A percentile compares a stretch with the other conserved stretches of the same genome.
Evolutionary conservation across 2,888 invertebrate genomes (phyloP).

Genomic region (Gymnocheta viridis): DNA sequence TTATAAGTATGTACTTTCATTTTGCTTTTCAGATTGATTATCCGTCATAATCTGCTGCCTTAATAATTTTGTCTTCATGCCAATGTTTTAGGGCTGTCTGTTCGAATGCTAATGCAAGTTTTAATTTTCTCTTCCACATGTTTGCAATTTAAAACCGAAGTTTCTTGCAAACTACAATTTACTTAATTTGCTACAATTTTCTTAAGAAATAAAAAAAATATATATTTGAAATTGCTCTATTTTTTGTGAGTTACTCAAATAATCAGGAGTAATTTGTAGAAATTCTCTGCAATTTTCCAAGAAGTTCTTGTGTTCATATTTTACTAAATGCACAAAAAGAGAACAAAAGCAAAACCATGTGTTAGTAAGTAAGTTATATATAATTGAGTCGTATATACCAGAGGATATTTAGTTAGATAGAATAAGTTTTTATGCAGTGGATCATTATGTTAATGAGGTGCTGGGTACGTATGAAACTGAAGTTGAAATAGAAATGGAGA

Average conservation of each 20-base stretch:
- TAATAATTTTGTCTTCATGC: background rate
- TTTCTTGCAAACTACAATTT: constrained; percentile 52
- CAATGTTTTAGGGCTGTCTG: background rate
- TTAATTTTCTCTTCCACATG: background rate
- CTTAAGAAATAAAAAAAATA: background rate
- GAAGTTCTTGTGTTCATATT: constrained; percentile 11
- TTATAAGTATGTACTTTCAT: no score
- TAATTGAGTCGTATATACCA: constrained; percentile 39
- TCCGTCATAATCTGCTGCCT: no score
- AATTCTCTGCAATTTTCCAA: constrained; percentile 17
- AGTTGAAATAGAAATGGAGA: background rate
- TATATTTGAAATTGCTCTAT: background rate
- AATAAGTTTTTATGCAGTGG: constrained; percentile 31
- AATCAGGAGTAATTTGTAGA: constrained; percentile 32
- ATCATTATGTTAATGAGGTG: constrained; percentile 50
- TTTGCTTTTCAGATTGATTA: no score
- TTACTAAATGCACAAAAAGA: background rate
- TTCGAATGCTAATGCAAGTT: constrained; percentile 5
- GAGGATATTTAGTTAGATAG: background rate
- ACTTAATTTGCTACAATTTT: constrained; percentile 54
- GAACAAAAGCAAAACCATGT: constrained; percentile 37
- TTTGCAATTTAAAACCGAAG: background rate
- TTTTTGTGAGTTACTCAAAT: constrained; percentile 18
- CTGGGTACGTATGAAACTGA: background rate
- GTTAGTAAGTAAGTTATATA: constrained; percentile 46